These are phyloP conservation scores for Oncorhynchus mykiss DNA, from an alignment of 2,113 vertebrate genomes.

Conservation along the genomic window DNA sequence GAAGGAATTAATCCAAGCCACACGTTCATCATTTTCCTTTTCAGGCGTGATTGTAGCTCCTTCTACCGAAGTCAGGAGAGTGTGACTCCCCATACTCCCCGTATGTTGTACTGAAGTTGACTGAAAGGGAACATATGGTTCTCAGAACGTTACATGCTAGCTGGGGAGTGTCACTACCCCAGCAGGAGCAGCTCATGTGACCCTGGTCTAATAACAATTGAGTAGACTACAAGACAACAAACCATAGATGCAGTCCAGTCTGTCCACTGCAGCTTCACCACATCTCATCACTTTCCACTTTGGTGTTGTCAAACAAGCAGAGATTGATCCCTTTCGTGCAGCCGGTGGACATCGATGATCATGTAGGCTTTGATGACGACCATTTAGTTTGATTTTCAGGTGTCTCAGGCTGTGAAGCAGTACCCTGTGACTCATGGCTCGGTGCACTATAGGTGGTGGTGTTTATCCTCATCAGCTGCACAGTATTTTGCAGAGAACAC, in stretches of 20 bases:
- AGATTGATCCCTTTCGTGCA: constrained; percentile 47
- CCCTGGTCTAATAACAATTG: not conserved
- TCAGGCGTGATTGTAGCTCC: too few species aligned
- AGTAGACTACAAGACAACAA: not conserved
- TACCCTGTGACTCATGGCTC: not conserved
- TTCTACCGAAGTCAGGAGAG: too few species aligned
- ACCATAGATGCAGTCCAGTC: not conserved
- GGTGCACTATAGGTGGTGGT: not conserved
- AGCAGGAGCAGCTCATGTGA: not conserved
- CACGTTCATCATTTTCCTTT: too few species aligned
- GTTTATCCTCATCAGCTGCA: not conserved
- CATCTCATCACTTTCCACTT: not conserved
- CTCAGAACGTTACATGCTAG: too few species aligned
- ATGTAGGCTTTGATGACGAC: constrained; percentile 50
- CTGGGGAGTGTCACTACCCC: not conserved
- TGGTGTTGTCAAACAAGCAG: not conserved
- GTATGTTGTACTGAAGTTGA: too few species aligned
- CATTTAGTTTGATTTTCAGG: constrained; percentile 40
- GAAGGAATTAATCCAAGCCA: too few species aligned
- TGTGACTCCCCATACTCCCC: too few species aligned
- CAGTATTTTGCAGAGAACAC: not conserved
- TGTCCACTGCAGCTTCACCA: not conserved
- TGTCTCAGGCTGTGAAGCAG: not conserved
- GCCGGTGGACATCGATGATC: constrained; percentile 43
- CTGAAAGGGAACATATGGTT: too few species aligned